Percentiles rank a stretch among this genome's conserved stretches.
Evolutionary conservation across 1,140 invertebrate species (phyloP).

Genomic region (Colletes latitarsis): DNA sequence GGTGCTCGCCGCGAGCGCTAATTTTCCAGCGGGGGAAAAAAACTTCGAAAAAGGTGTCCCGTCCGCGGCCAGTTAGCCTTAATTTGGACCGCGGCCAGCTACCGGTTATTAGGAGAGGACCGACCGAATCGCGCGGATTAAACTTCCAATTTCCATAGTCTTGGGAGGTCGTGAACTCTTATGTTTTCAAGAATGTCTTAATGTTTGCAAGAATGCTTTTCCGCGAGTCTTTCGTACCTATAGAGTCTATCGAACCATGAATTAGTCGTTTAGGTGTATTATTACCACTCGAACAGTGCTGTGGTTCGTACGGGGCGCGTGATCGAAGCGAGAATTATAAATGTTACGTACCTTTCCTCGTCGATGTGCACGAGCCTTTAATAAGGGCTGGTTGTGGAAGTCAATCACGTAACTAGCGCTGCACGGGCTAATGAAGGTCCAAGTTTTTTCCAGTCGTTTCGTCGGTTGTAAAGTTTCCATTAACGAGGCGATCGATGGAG

Average conservation of each 20-base stretch:
- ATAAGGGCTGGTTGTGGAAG: background rate
- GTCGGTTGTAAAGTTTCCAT: conserved; percentile 16
- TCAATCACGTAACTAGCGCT: conserved; percentile 16
- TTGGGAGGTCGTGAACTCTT: background rate
- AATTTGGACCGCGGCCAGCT: conserved; percentile 71
- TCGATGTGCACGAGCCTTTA: background rate
- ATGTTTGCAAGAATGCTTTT: no score
- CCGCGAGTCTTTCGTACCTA: no score
- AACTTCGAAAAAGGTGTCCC: conserved; percentile 50
- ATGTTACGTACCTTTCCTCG: conserved; percentile 3
- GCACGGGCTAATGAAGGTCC: conserved; percentile 16
- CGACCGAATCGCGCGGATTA: conserved; percentile 31
- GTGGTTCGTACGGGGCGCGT: background rate
- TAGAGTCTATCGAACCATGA: no score
- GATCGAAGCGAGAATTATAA: background rate
- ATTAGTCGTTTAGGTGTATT: no score
- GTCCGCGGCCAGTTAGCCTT: conserved; percentile 61
- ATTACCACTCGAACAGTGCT: no score
- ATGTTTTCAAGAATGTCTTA: no score
- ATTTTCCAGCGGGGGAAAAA: conserved; percentile 32
- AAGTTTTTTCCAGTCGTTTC: conserved; percentile 19
- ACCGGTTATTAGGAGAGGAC: conserved; percentile 59
- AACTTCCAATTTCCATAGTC: conserved; percentile 65
- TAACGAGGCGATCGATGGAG: conserved; percentile 34
- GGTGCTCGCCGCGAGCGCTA: conserved; percentile 25